phyloP scores from a whole-genome alignment of 2,888 invertebrate genomes.

The Pogonocherus hispidulus region DNA sequence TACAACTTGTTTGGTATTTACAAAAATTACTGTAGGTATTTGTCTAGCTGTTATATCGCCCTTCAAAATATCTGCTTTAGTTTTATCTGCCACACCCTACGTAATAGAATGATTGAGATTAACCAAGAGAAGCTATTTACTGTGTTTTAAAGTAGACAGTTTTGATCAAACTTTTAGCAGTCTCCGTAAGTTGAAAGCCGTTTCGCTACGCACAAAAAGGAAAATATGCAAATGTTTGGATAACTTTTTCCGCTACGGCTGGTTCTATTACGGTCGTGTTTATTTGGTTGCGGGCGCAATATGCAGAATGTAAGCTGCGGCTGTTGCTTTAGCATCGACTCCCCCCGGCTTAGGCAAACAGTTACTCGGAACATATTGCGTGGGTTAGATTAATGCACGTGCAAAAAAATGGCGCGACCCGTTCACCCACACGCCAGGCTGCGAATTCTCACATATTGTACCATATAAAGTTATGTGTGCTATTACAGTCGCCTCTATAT shows the following conservation, averaged over 20 bases:
- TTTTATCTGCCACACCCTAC: too few relatives aligned
- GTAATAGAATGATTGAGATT: too few relatives aligned
- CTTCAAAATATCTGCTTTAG: too few relatives aligned
- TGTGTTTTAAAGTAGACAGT: too few relatives aligned
- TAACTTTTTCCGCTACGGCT: neutral
- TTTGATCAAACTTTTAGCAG: too few relatives aligned
- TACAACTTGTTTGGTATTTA: too few relatives aligned
- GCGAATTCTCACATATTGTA: constrained; percentile 30
- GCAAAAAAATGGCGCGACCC: constrained; percentile 25
- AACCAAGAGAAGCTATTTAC: too few relatives aligned
- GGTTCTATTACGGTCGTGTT: constrained; percentile 5
- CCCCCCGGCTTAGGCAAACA: constrained; percentile 28
- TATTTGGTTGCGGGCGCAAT: constrained; percentile 14
- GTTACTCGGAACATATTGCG: constrained; percentile 30
- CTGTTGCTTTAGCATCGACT: constrained; percentile 2
- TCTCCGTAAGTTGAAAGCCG: too few relatives aligned
- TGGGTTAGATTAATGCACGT: constrained; percentile 29
- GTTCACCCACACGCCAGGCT: constrained; percentile 30
- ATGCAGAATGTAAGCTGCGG: constrained; percentile 5
- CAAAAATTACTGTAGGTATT: too few relatives aligned
- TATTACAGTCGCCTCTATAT: neutral
- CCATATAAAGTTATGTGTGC: constrained; percentile 30
- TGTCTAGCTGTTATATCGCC: too few relatives aligned
- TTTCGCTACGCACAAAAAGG: neutral
- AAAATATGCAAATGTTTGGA: constrained; percentile 7